phyloP scores from a whole-genome alignment of 2,888 invertebrate species.

The Tenthredo scrophulariae region DNA sequence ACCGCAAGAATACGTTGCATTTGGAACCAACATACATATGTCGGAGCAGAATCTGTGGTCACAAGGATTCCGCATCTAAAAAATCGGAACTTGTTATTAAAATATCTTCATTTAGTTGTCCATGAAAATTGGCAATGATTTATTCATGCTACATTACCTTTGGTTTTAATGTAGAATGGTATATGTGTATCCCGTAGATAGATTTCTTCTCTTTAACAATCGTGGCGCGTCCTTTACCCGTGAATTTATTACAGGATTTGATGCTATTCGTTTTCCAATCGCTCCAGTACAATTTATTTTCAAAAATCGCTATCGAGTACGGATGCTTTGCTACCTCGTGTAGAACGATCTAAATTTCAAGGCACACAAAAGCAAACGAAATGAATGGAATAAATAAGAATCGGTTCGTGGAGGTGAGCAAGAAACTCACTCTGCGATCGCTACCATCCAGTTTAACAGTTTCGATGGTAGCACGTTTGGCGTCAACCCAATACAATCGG shows the following conservation, averaged over 20 bases:
- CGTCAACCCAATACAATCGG: slow-evolving; percentile 95
- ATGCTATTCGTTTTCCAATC: slow-evolving; percentile 91
- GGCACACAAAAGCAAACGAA: neutral
- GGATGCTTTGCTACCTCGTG: slow-evolving; percentile 88
- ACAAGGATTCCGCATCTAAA: slow-evolving; percentile 82
- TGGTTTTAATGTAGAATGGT: slow-evolving; percentile 85
- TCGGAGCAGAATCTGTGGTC: slow-evolving; percentile 84
- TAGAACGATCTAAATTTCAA: slow-evolving; percentile 75
- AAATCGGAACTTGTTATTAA: slow-evolving; percentile 45
- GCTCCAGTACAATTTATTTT: slow-evolving; percentile 93
- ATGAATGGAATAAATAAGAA: neutral
- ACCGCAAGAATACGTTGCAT: slow-evolving; percentile 82
- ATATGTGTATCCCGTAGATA: slow-evolving; percentile 86
- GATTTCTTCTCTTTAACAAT: slow-evolving; percentile 79
- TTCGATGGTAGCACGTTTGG: slow-evolving; percentile 84
- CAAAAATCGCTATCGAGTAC: slow-evolving; percentile 91
- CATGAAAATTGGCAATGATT: neutral
- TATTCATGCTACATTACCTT: slow-evolving; percentile 61
- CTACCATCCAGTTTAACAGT: slow-evolving; percentile 84
- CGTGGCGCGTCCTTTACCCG: slow-evolving; percentile 83
- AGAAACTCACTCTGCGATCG: slow-evolving; percentile 81
- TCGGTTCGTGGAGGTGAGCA: neutral
- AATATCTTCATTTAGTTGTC: neutral
- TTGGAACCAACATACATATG: slow-evolving; percentile 86
- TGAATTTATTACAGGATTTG: slow-evolving; percentile 88